Percentiles rank a stretch among this genome's conserved stretches.
Conservation (phyloP, 2,888 invertebrate species). For the Apodemia zela region DNA sequence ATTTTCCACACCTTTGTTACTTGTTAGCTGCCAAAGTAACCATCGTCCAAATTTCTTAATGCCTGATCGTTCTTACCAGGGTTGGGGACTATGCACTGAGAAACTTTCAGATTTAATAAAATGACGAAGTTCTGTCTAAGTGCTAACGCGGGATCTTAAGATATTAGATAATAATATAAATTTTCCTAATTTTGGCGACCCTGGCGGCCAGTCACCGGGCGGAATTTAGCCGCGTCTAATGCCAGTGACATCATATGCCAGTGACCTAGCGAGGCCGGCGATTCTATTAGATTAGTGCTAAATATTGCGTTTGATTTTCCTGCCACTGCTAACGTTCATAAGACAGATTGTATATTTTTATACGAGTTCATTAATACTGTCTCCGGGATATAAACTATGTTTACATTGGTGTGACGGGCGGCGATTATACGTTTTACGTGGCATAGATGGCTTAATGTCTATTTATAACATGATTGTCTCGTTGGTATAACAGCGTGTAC, state of each 20-base stretch:
- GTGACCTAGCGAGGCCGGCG: constrained; percentile 71
- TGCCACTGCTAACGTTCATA: constrained; percentile 31
- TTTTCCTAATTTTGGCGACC: constrained; percentile 21
- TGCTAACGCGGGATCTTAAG: too few relatives aligned
- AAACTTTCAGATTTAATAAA: too few relatives aligned
- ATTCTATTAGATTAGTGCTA: constrained; percentile 38
- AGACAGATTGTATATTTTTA: constrained; percentile 7
- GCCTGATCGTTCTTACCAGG: too few relatives aligned
- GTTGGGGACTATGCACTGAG: too few relatives aligned
- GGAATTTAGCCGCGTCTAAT: constrained; percentile 51
- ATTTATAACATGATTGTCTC: neutral
- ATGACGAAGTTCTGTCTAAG: too few relatives aligned
- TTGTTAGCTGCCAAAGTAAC: too few relatives aligned
- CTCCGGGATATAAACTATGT: constrained; percentile 2
- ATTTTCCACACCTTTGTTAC: too few relatives aligned
- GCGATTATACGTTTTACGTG: neutral
- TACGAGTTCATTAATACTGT: constrained; percentile 10
- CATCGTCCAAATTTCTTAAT: too few relatives aligned
- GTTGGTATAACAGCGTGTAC: neutral
- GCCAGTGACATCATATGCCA: constrained; percentile 69
- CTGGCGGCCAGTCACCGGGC: constrained; percentile 34
- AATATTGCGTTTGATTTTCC: constrained; percentile 45
- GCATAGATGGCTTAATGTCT: neutral
- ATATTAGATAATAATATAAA: neutral
- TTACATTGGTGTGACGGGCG: constrained; percentile 11